Evolutionary conservation across 2,797 vertebrate genomes (phyloP), one percentile per base, ranked within the genome.

Genomic region (Pagetopsis macropterus): DNA sequence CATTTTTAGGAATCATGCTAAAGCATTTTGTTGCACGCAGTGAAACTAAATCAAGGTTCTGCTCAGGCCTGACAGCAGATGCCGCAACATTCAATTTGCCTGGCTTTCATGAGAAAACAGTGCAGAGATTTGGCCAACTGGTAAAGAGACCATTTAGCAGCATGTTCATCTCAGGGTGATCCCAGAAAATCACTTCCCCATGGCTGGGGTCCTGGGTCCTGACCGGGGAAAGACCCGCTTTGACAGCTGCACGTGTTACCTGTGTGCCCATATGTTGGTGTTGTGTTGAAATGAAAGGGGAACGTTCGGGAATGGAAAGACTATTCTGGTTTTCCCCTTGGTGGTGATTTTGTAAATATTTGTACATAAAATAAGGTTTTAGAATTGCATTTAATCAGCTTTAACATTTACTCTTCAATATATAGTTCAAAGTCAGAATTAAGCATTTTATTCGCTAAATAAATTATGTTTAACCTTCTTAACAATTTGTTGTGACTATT

Each of bases 131-230:
- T 87, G 58, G 71, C 62, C 76, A 70, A 74, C 75, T 86, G 81
- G 75, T 88, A 87, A 90, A 87, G 88, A 86, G 82, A 78, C 51
- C 76, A 68, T 87, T 91, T 89, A 90, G 81, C 79, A 85, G 71
- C 78, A 65, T 21, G 73, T 79, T 90, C 68, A 79, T 84, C 77
- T 84, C 76, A 52, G 67, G 48, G 56, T 84, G 82, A 91, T 87
- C 79, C 79, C 65, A 63, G 75, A 33, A 88, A 88, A 89, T 91
- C 76, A 59, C 75, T 78, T 84, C 78, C 81, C 68, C 48, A 68
- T 79, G 79, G 73, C 61, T 55, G 37, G 50, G 58, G 63, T 19
- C 60, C 58, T 16, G 50, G 58, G 63, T 19, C 60, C 58, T 16
- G 51, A 52, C 33, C 41, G 52, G 54, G 71, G 50, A 49, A 13